Evolutionary conservation across 1,140 invertebrate species (phyloP).

Genomic region (Drosophila kanapiae): DNA sequence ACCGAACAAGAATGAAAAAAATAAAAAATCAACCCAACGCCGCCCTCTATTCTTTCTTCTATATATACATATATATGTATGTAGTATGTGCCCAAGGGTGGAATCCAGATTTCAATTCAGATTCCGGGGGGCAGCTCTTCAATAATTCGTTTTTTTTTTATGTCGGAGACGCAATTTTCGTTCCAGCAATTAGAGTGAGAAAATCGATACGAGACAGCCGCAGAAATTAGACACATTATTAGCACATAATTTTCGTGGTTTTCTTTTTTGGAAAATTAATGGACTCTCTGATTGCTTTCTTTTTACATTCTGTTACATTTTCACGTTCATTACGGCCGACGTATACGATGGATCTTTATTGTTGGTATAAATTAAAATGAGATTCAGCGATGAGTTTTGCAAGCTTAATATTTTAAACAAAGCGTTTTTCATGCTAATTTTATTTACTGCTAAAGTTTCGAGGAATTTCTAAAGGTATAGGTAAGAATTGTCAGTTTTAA

Average conservation of each 20-base stretch:
- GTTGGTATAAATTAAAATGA: background rate
- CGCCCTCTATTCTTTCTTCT: background rate
- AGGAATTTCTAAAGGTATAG: background rate
- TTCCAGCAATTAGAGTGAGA: conserved; percentile 38
- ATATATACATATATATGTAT: background rate
- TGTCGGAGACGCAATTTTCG: conserved; percentile 22
- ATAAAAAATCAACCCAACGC: conserved; percentile 22
- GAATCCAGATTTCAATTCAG: conserved; percentile 37
- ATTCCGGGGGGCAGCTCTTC: conserved; percentile 17
- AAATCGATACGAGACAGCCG: conserved; percentile 50
- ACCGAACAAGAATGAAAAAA: conserved; percentile 23
- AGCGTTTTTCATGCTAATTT: background rate
- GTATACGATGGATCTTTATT: background rate
- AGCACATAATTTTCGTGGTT: conserved; percentile 13
- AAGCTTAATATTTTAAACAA: background rate
- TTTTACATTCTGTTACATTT: conserved; percentile 19
- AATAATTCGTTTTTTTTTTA: conserved; percentile 31
- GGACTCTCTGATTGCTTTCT: conserved; percentile 14
- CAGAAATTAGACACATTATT: conserved; percentile 40
- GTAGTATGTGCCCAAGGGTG: background rate
- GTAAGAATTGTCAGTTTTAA: background rate
- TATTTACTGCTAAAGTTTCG: background rate
- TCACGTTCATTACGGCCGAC: conserved; percentile 9
- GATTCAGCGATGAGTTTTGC: background rate
- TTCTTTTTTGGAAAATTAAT: conserved; percentile 16